Base-by-base conservation (phyloP, 2,113 vertebrate species). In the Psettodes erumei region DNA sequence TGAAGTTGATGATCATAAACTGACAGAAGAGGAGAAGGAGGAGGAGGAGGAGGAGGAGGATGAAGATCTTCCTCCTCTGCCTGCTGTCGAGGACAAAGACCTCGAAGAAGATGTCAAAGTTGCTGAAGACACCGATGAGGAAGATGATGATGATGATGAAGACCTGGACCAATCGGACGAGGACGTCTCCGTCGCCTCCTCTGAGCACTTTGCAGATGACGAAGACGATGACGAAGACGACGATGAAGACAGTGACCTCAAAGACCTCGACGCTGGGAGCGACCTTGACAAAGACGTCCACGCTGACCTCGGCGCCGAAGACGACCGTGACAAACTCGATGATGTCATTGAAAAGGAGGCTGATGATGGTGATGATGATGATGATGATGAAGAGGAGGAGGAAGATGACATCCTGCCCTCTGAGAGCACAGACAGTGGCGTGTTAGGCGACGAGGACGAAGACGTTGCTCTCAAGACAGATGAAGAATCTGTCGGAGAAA, bases 181-280 rank as follows among this genome's bases (percentile, higher is more conserved):
- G 4, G 85, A 83, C 6, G 4, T 81, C 18, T 90, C 91, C 0
- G 69, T 89, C 2, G 84, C 85, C n/a, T 85, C 91, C n/a, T 88
- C 89, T 5, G 91, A 92, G 11, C 77, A 83, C 43, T 90, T 90
- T 66, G 91, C 88, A 54, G 90, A 92, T 3, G 88, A 90, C 47
- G 91, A 92, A 78, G 88, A 89, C 37, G 86, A 90, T 6, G 90
- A 82, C 9, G 86, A 84, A 0, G 86, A 90, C 5, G 90, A 82
- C 9, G 86, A 84, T 0, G 86, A 90, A 11, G 85, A 83, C 28
- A 5, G 18, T 19, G 63, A 82, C 47, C 40, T 77, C 27, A 60
- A 54, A 30, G 71, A 87, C 2, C 67, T 63, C 0, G 58, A 73
- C 5, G 28, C 63, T 5, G 65, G 77, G 25, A 11, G 38, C 1